These are phyloP conservation scores for Drosophila monieri DNA, from an alignment of 2,888 invertebrate species.

Conservation along the genomic window DNA sequence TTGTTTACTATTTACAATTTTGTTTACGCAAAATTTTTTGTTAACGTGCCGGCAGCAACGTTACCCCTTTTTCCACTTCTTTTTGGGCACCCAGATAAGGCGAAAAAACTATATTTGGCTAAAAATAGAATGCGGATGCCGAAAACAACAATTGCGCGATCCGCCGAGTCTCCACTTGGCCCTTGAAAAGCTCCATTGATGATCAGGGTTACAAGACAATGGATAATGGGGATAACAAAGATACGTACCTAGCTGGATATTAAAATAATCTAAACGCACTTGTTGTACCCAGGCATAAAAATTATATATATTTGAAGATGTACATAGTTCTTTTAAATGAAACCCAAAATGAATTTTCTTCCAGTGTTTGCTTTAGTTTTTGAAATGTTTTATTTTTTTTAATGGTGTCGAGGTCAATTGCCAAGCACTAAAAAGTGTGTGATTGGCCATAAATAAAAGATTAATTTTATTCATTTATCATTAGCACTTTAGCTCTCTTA, in stretches of 20 bases:
- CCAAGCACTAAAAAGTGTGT: slow-evolving; percentile 25
- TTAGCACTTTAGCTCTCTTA: slow-evolving; percentile 5
- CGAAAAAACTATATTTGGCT: slow-evolving; percentile 17
- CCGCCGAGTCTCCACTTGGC: slow-evolving; percentile 22
- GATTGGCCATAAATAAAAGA: slow-evolving; percentile 28
- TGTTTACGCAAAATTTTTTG: slow-evolving; percentile 58
- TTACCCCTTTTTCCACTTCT: slow-evolving; percentile 50
- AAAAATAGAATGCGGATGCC: slow-evolving; percentile 23
- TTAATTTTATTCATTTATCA: slow-evolving; percentile 27
- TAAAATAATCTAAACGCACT: too few relatives aligned
- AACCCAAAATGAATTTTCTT: background rate
- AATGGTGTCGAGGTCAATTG: slow-evolving; percentile 24
- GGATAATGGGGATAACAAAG: too few relatives aligned
- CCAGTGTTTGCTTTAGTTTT: slow-evolving; percentile 41
- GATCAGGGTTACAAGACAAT: slow-evolving; percentile 18
- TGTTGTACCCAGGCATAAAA: too few relatives aligned
- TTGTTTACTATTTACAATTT: slow-evolving; percentile 55
- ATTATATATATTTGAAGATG: too few relatives aligned
- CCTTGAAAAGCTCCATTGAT: slow-evolving; percentile 16
- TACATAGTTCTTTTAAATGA: too few relatives aligned
- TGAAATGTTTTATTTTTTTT: slow-evolving; percentile 33
- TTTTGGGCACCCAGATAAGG: slow-evolving; percentile 35
- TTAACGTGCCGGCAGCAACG: slow-evolving; percentile 64
- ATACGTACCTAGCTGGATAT: too few relatives aligned
- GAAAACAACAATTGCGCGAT: slow-evolving; percentile 22